phyloP scores from a whole-genome alignment of 2,113 vertebrate species.

The Alectura lathami region DNA sequence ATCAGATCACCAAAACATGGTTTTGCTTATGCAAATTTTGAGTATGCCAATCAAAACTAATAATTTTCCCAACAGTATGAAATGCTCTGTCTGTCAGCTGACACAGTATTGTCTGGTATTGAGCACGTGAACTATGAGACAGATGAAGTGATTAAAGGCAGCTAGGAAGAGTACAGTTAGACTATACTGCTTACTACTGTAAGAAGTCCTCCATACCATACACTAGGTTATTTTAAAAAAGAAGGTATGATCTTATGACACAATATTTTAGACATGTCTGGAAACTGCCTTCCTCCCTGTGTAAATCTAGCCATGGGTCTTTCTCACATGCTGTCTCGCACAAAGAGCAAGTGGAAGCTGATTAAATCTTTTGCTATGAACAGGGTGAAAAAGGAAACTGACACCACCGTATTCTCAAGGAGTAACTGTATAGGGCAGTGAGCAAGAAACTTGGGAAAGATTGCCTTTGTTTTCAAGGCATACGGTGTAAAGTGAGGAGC shows the following conservation, averaged over 20 bases:
- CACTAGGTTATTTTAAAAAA: not conserved
- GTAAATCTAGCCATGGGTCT: not conserved
- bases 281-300: not conserved
- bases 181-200: not conserved
- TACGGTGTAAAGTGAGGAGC: not conserved
- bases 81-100: not conserved
- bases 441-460: not conserved
- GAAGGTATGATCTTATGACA: not conserved
- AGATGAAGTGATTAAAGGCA: not conserved
- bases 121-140: not conserved
- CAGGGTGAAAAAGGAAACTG: not conserved
- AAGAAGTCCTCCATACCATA: not conserved
- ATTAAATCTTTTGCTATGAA: not conserved
- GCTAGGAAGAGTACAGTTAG: not conserved
- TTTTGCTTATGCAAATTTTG: not conserved
- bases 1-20: not conserved
- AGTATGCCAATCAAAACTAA: not conserved
- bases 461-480: not conserved
- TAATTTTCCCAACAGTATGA: not conserved
- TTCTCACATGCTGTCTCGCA: not conserved
- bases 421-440: not conserved
- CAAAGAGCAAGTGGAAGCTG: not conserved
- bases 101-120: not conserved
- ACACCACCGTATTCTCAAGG: not conserved
- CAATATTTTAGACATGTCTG: not conserved